A percentile compares a stretch with the other conserved stretches of the same genome.
These are phyloP conservation scores for Trachelus tabidus DNA, from an alignment of 2,888 invertebrate species.

Conservation along the genomic window DNA sequence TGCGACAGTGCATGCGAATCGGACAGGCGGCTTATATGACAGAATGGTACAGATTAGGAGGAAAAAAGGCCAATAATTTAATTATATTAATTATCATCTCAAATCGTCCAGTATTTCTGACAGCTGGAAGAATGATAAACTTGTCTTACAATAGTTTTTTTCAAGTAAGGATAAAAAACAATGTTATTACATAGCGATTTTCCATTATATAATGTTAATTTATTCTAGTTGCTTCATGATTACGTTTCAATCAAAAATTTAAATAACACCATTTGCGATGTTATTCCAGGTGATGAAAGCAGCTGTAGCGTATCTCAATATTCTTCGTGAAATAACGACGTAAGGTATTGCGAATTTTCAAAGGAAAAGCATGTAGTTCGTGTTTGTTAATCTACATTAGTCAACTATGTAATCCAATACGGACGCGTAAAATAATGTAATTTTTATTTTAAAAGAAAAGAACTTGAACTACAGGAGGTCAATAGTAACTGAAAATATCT, in stretches of 20 bases:
- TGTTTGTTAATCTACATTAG: too few relatives aligned
- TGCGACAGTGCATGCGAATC: too few relatives aligned
- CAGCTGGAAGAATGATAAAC: constrained; percentile 44
- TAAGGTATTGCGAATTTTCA: neutral
- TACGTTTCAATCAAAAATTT: constrained; percentile 8
- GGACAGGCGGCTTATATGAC: too few relatives aligned
- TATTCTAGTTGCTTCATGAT: neutral
- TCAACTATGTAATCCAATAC: too few relatives aligned
- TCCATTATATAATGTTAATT: neutral
- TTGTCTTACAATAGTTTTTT: constrained; percentile 46
- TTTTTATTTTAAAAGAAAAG: too few relatives aligned
- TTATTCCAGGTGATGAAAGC: constrained; percentile 32
- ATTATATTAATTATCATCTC: neutral
- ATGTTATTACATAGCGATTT: neutral
- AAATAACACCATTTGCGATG: neutral
- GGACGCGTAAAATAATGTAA: too few relatives aligned
- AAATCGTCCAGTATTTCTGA: constrained; percentile 29
- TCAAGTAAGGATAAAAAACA: constrained; percentile 34
- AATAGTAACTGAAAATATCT: too few relatives aligned
- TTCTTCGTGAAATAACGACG: constrained; percentile 25
- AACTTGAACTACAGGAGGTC: too few relatives aligned
- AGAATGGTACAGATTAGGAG: too few relatives aligned
- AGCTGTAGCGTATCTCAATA: constrained; percentile 33
- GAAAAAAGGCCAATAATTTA: neutral
- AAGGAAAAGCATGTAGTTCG: too few relatives aligned